Evolutionary conservation across 2,797 vertebrate genomes (phyloP), one percentile per base, ranked within the genome.

Genomic region (Sebastes trivittatus): DNA sequence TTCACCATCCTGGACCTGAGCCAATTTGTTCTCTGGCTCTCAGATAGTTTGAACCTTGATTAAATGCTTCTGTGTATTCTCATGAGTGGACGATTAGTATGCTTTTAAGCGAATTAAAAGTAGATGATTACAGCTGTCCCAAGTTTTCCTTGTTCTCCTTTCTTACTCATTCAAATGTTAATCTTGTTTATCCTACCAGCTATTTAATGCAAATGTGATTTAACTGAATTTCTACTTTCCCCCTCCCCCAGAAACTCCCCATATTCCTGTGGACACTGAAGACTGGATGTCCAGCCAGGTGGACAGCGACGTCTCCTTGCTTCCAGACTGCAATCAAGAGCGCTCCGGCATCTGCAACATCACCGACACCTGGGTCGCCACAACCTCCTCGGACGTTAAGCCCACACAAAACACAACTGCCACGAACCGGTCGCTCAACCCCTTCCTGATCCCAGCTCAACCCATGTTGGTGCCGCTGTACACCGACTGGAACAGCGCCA

Each of bases 401-500:
- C 81, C 89, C 55, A 78, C 85, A 16, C 88, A 89, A 55, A 95
- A 93, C 81, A 64, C 68, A 84, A 91, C 90, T 72, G 82, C 78
- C 78, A 60, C 63, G 3, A 96, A 96, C 85, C 91, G 93, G 11
- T 94, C 96, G 3, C 69, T 79, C 72, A 85, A 49, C 66, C 90
- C 87, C 0, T 87, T 94, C 61, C 84, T 93, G 60, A 83, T 94
- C 68, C 91, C 92, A 4, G 88, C 90, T 60, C 92, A 92, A 22
- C 95, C 94, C 32, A 95, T 97, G 92, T 92, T 98, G 83, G 94
- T 98, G 72, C 94, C 95, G 1, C 89, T 98, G 75, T 95, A 96
- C 82, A 93, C 97, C 0, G 95, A 97, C 85, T 98, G 98, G 98
- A 95, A 96, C 86, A 95, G 95, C n/a, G 97, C 98, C 80, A 93